These are phyloP conservation scores for Ctenopoma multispine DNA, from an alignment of 2,797 vertebrate species.

Conservation along the genomic window DNA sequence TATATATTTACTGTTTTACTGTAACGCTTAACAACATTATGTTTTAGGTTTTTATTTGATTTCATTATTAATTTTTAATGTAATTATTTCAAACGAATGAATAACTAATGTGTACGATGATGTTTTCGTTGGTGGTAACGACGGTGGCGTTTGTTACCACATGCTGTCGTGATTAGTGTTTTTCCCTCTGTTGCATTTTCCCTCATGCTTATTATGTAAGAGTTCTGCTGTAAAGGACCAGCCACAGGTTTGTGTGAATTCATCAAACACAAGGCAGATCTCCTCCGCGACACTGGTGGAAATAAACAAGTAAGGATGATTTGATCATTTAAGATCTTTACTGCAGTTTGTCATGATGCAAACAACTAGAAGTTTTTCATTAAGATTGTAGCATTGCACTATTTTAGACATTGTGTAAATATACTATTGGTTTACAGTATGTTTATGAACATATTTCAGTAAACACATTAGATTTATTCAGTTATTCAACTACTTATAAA, in stretches of 20 bases:
- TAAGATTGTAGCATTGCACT: too few relatives aligned
- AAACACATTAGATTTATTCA: too few relatives aligned
- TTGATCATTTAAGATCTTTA: constrained; percentile 38
- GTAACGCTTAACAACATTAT: background rate
- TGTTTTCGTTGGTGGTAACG: background rate
- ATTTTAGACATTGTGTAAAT: too few relatives aligned
- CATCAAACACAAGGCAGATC: constrained; percentile 62
- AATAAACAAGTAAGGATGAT: constrained; percentile 51
- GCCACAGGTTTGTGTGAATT: constrained; percentile 60
- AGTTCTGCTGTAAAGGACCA: constrained; percentile 30
- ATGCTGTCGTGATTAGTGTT: constrained; percentile 36
- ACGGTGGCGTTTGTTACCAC: background rate
- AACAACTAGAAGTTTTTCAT: constrained; percentile 3
- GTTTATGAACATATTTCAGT: too few relatives aligned
- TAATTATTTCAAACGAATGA: background rate
- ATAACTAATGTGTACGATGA: constrained; percentile 13
- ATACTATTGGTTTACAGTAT: too few relatives aligned
- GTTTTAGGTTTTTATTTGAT: background rate
- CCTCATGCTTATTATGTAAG: constrained; percentile 51
- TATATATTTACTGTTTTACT: background rate
- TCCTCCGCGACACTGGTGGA: constrained; percentile 44
- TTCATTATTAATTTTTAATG: background rate
- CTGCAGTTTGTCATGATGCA: constrained; percentile 31
- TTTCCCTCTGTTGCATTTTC: constrained; percentile 44
- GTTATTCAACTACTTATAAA: too few relatives aligned